Evolutionary conservation across 2,797 vertebrate species (phyloP), one percentile per base, ranked within the genome.

Genomic region (Champsocephalus gunnari): DNA sequence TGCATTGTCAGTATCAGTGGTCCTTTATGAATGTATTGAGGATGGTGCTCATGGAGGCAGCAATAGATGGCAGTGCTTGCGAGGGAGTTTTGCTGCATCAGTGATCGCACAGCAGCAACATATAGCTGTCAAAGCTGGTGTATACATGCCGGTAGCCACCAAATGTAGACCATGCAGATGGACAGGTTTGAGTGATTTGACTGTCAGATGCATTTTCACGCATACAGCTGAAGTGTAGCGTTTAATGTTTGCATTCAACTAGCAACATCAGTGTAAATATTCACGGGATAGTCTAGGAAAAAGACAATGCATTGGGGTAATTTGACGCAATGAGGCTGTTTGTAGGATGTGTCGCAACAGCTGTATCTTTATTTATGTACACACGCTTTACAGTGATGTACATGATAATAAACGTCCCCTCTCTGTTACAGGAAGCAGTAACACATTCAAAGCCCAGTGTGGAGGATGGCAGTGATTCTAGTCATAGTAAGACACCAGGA

Each of bases 361-460:
- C 55, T 67, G 21, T 51, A 43, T 69, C 4, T 24, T 64, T 28
- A n/a, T 50, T 19, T 53, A 50, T 56, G 12, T n/a, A 24, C 28
- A 61, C 38, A 51, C 45, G 47, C 14, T 54, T 56, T 41, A 53
- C 9, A 7, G 24, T 55, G 24, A 19, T 50, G 56, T 62, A 50
- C 17, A 60, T 43, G 54, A 79, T 7, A 38, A 69, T 28, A 21
- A 77, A 45, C 34, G 62, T 8, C 11, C 2, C 53, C 10, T 32
- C 12, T 83, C 34, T 63, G 44, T 87, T 83, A n/a, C 68, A 95
- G 95, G 75, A 87, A 64, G 63, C 74, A 45, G 62, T 81, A 50
- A 80, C 61, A 3, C 63, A 89, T 56, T 53, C 77, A 54, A 71
- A 82, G 16, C 14, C 62, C 8, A 51, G 9, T 19, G 56, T 62